A percentile compares a stretch with the other conserved stretches of the same genome.
phyloP scores from a whole-genome alignment of 2,888 invertebrate species.

The Cephus rjabovi region DNA sequence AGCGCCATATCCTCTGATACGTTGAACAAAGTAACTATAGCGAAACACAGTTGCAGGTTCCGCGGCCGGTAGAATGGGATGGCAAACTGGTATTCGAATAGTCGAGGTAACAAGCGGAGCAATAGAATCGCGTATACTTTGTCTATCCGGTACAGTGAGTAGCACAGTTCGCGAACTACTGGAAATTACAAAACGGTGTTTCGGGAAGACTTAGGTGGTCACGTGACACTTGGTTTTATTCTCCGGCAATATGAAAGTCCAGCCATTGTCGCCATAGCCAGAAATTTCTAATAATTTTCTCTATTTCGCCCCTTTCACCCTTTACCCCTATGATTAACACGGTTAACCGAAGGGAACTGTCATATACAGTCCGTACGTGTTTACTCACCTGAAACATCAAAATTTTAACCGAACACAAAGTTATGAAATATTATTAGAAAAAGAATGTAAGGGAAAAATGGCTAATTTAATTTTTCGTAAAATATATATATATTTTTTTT shows the following conservation, averaged over 20 bases:
- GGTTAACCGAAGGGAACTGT: not conserved
- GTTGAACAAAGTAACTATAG: not conserved
- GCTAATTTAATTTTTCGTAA: not conserved
- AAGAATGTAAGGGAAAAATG: too few relatives aligned
- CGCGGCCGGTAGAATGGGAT: not conserved
- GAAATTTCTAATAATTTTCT: not conserved
- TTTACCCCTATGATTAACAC: not conserved
- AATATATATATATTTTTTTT: not conserved
- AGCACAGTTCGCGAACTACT: not conserved
- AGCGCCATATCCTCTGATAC: not conserved
- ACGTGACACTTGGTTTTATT: not conserved
- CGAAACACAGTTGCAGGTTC: not conserved
- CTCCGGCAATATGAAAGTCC: not conserved
- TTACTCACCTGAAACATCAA: too few relatives aligned
- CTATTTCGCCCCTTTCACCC: fast-evolving
- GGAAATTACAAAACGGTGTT: not conserved
- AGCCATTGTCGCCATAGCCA: not conserved
- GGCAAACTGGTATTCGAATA: not conserved
- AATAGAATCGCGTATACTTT: not conserved
- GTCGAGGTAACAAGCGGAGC: not conserved
- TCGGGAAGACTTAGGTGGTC: not conserved
- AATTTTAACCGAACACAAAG: too few relatives aligned
- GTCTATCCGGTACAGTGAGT: not conserved
- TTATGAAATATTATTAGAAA: too few relatives aligned
- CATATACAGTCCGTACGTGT: too few relatives aligned